phyloP scores from a whole-genome alignment of 2,888 invertebrate species.

The Alentia gelatinosa region DNA sequence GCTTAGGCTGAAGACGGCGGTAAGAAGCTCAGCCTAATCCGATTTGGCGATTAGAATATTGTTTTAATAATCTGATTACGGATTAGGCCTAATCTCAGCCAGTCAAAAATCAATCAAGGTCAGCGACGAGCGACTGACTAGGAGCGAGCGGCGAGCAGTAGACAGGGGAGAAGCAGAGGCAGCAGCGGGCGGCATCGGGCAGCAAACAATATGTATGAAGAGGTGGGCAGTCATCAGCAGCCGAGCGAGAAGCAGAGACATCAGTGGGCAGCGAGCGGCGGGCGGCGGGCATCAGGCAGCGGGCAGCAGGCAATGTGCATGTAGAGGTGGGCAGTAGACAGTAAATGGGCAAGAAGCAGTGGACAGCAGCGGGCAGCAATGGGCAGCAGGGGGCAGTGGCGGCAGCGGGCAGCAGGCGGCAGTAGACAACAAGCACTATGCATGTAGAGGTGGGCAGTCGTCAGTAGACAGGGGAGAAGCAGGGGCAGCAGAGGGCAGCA shows the following conservation, averaged over 20 bases:
- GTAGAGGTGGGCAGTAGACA: too few species aligned
- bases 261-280: neutral
- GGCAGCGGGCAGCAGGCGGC: neutral
- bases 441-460: too few species aligned
- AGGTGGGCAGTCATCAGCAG: too few species aligned
- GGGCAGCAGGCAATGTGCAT: too few species aligned
- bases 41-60: constrained; percentile 52
- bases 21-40: constrained; percentile 48
- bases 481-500: too few species aligned
- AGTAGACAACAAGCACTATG: too few species aligned
- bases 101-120: constrained; percentile 43
- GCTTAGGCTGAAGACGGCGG: constrained; percentile 18
- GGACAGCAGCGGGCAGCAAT: neutral
- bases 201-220: too few species aligned
- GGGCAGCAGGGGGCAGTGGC: neutral
- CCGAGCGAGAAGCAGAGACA: neutral
- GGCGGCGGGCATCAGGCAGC: neutral
- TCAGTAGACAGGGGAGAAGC: too few species aligned
- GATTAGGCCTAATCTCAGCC: constrained; percentile 50
- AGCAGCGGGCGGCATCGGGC: too few species aligned
- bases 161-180: neutral
- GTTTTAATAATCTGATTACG: constrained; percentile 49
- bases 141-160: neutral
- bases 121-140: neutral
- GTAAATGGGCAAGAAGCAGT: neutral